Evolutionary conservation across 2,888 invertebrate species (phyloP).

Genomic region (Scrobipalpa costella): DNA sequence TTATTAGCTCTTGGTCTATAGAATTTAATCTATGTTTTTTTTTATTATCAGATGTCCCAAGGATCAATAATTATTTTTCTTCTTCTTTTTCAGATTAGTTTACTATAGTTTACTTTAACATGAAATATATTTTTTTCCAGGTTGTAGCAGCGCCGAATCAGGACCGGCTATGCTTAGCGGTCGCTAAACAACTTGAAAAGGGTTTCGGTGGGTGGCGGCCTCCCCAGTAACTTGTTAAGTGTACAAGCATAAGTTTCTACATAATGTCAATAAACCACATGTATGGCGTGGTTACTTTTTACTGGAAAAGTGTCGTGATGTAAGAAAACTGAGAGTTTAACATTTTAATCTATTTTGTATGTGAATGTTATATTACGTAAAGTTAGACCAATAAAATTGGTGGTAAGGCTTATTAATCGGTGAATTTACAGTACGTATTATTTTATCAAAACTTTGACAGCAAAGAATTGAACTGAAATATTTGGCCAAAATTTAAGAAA

Average conservation of each 20-base stretch:
- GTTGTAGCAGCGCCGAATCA: slow-evolving; percentile 87
- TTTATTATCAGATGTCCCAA: too few relatives aligned
- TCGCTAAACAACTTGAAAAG: slow-evolving; percentile 88
- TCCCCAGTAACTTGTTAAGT: slow-evolving; percentile 53
- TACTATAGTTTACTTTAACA: slow-evolving; percentile 9
- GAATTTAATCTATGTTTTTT: too few relatives aligned
- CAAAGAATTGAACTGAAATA: not conserved
- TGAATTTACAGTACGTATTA: not conserved
- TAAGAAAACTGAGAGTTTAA: slow-evolving; percentile 20
- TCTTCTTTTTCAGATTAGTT: too few relatives aligned
- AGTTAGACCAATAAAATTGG: slow-evolving; percentile 40
- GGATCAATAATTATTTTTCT: too few relatives aligned
- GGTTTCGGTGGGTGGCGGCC: slow-evolving; percentile 92
- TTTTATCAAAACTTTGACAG: not conserved
- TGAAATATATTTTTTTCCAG: slow-evolving; percentile 54
- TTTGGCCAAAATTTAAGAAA: not conserved
- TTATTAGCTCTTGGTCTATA: too few relatives aligned
- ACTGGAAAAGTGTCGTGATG: slow-evolving; percentile 38
- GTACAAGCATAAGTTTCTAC: slow-evolving; percentile 28
- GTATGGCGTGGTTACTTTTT: slow-evolving; percentile 58
- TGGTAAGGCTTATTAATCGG: slow-evolving; percentile 22
- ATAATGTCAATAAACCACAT: slow-evolving; percentile 47
- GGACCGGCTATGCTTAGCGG: slow-evolving; percentile 89
- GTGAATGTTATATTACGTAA: slow-evolving; percentile 36
- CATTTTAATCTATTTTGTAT: slow-evolving; percentile 42